Percentiles rank a stretch among this genome's conserved stretches.
These are phyloP conservation scores for Brachypteracias leptosomus DNA, from an alignment of 2,113 vertebrate genomes.

Conservation along the genomic window DNA sequence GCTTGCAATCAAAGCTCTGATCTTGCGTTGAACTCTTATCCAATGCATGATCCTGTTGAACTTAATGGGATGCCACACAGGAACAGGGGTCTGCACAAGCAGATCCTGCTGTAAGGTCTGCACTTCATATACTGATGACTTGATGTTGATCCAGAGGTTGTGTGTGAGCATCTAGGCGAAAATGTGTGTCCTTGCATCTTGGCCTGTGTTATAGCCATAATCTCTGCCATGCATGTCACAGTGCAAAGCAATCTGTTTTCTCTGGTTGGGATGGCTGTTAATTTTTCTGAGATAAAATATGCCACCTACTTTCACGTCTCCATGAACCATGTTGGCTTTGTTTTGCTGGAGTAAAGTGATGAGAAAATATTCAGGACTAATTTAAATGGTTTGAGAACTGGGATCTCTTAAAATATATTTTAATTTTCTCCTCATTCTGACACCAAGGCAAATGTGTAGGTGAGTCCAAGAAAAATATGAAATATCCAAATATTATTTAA, in stretches of 20 bases:
- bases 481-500: conserved; percentile 68
- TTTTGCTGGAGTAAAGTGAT: neutral
- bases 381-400: conserved; percentile 29
- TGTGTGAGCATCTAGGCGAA: neutral
- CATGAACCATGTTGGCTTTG: neutral
- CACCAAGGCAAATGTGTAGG: neutral
- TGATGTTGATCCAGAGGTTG: neutral
- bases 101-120: neutral
- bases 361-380: neutral
- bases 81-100: neutral
- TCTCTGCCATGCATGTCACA: neutral
- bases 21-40: neutral
- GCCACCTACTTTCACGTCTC: neutral
- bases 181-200: neutral
- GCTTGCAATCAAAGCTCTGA: neutral
- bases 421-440: conserved; percentile 39
- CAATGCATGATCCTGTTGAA: neutral
- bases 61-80: neutral
- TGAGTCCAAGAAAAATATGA: conserved; percentile 65
- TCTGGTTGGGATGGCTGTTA: neutral
- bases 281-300: neutral
- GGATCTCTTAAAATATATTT: conserved; percentile 10
- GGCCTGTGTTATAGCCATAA: neutral
- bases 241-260: neutral
- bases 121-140: neutral